Conservation (phyloP, 2,113 vertebrate genomes). For the Polypterus bichir region DNA sequence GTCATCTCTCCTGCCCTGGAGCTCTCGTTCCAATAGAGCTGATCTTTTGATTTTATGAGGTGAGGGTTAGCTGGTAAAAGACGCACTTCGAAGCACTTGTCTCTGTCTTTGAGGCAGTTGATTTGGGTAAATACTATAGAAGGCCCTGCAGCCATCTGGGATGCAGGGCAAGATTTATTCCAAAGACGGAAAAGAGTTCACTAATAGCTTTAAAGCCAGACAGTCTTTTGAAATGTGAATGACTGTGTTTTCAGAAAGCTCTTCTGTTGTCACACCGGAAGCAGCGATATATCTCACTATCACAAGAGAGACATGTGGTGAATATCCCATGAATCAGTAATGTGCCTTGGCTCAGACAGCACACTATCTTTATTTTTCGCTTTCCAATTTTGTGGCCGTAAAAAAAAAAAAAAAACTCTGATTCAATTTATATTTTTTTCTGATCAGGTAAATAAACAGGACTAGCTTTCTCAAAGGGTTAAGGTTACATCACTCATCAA, state of each 20-base stretch:
- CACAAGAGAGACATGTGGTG: too few species aligned
- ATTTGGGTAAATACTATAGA: neutral
- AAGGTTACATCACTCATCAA: too few species aligned
- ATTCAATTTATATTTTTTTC: too few species aligned
- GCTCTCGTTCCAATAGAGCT: conserved; percentile 17
- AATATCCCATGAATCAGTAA: too few species aligned
- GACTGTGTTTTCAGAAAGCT: neutral
- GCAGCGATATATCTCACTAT: too few species aligned
- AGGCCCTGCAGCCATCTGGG: neutral
- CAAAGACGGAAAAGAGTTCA: neutral
- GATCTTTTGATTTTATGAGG: conserved; percentile 22
- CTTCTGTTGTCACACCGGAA: too few species aligned
- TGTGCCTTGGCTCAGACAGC: too few species aligned
- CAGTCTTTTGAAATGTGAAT: neutral
- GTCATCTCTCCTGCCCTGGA: conserved; percentile 22
- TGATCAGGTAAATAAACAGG: too few species aligned
- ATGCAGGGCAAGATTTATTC: neutral
- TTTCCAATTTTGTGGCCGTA: too few species aligned
- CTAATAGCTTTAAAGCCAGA: neutral
- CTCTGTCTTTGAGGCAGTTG: neutral
- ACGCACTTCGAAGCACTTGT: neutral
- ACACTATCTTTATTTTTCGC: too few species aligned
- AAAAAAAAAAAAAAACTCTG: too few species aligned
- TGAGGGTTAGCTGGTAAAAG: neutral
- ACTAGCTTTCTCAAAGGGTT: too few species aligned